Conservation (phyloP, 2,113 vertebrate genomes). For the Hyla sarda region DNA sequence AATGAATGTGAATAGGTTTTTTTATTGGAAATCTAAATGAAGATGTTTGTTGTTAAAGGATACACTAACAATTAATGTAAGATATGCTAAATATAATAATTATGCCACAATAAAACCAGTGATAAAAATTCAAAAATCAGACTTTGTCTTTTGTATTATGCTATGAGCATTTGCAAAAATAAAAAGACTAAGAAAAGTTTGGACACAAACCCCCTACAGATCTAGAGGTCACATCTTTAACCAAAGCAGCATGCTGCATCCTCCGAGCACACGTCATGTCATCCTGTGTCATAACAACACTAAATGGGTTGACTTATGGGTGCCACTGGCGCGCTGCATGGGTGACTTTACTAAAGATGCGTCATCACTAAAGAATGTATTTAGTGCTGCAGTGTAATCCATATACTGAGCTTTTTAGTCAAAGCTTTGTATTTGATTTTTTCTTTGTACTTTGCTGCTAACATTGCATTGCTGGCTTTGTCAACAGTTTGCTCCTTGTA, state of each 20-base stretch:
- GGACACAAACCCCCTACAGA: not conserved
- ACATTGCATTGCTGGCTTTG: not conserved
- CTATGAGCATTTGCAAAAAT: not conserved
- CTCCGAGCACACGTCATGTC: constrained; percentile 34
- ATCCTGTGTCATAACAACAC: constrained; percentile 40
- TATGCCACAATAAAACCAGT: not conserved
- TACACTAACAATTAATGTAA: constrained; percentile 3
- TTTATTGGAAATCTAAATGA: constrained; percentile 17
- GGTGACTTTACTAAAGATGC: constrained; percentile 10
- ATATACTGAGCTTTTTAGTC: not conserved
- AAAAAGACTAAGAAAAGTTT: not conserved
- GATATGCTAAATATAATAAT: constrained; percentile 6
- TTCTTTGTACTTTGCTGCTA: not conserved
- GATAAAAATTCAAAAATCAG: not conserved
- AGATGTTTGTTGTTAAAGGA: constrained; percentile 7
- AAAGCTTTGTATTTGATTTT: not conserved
- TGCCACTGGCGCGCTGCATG: not conserved
- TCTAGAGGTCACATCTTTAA: constrained; percentile 10
- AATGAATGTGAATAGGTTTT: constrained; percentile 6
- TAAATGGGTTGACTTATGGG: constrained; percentile 36
- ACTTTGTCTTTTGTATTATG: not conserved
- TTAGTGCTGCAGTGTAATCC: not conserved
- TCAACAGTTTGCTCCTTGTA: not conserved
- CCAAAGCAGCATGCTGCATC: constrained; percentile 37
- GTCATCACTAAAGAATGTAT: constrained; percentile 28